Base-by-base conservation (phyloP, 1,140 invertebrate species). In the Dendrolimus kikuchii region DNA sequence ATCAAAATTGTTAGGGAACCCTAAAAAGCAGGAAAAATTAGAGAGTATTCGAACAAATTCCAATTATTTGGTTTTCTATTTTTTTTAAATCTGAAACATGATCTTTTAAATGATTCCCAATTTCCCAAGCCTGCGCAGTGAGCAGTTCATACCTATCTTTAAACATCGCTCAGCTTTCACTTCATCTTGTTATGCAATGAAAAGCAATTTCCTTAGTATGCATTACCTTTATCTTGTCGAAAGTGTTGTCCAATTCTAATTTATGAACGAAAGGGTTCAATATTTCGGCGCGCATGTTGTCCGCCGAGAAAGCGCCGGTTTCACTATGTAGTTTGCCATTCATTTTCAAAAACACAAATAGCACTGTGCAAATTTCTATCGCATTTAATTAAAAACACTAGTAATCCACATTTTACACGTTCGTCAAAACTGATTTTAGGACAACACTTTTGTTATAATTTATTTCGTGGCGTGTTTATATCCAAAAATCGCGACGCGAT, bases 241-340 rank as follows among this genome's bases (percentile, higher is more conserved):
- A 94, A 59, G 92, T 93, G 64, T 92, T 93, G 77, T 94, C 92
- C 72, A 96, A 89, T 86, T 95, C 93, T 76, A 95, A 86, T 71
- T 92, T 93, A 77, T 96, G 94, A 41, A 95, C 93, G 82, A 96
- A 95, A 40, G 94, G 94, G 85, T 95, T 95, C 68, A 95, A 78
- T 77, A 88, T 88, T 86, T 88, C 85, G 75, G 87, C 87, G 55
- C 87, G 76, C 76, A 87, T 81, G 62, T 69, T 77, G 73, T 88
- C 87, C 50, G 79, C 68, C 65, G 82, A 84, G 78, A 86, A 80
- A 80, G 82, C 75, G 65, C 73, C 77, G 68, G 77, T 81, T 76
- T 81, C 84, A 77, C 77, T 74, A 55, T 80, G 77, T 75, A 80
- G 77, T 83, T 88, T 88, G 57, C 87, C 85, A 79, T 87, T 87